Base-by-base conservation (phyloP, 2,797 vertebrate genomes). In the Percopsis omiscomaycus region DNA sequence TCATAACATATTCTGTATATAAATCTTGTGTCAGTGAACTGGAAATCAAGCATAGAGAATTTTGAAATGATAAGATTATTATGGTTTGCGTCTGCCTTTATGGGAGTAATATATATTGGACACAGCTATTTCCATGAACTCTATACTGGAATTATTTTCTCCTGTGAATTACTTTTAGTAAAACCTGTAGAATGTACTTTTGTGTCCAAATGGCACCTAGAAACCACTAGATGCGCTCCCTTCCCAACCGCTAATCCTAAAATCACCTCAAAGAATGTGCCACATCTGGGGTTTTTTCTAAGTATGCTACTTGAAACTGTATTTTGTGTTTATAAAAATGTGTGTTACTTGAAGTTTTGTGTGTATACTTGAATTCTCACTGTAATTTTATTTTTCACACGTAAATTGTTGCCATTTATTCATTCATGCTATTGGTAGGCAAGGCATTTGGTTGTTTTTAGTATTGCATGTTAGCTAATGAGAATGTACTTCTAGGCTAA, bases 401-500 rank as follows among this genome's bases (percentile, higher is more conserved):
- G 71, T 82, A 78, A 79, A 72, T 79, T 59, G 87, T 83, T 81
- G 79, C 79, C 73, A 82, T 86, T 80, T 88, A 71, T 82, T 75
- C 78, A 78, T 86, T 71, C 87, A 83, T 85, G 87, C 85, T 86
- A 86, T 82, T 27, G 54, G 66, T 86, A 83, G 85, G 75, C 75
- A 66, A 84, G 64, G 75, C 37, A 54, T 87, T 84, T 88, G 74
- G 77, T 91, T 86, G 90, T 89, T 92, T 91, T 88, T 88, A 89
- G 87, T 89, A 90, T 88, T 91, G 92, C 92, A 93, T 92, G 92
- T 89, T 87, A 87, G 87, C 87, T 64, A 86, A 88, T 80, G 89
- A 84, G 91, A 92, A 91, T 92, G 91, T 92, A 92, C 82, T 87
- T 89, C 86, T 87, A 85, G 88, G 85, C 89, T 90, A 88, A 90